Base-by-base conservation (phyloP, 2,888 invertebrate genomes). In the Eupithecia tripunctaria region DNA sequence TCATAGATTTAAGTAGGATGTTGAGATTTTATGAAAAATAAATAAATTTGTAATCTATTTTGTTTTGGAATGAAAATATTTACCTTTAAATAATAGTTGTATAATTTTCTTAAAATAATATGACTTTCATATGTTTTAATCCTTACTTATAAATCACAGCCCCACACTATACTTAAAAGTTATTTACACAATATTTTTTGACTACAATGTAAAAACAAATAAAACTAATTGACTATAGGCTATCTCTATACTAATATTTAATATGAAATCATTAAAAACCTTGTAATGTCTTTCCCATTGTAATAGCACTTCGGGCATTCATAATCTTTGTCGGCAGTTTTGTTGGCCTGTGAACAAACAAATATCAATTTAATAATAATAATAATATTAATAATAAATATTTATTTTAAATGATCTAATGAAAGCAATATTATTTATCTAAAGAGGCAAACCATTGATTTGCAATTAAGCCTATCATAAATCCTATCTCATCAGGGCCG, bases 281-380 rank as follows among this genome's bases (percentile, higher is more conserved):
- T 90, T 32, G 73, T 84, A 18, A 92, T 81, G 77, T 90, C 84
- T 76, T 86, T 90, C 56, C 94, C 94, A 83, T 87, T 91, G 77
- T 84, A 95, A 82, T 95, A 96, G 87, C 97, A 97, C 73, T 95
- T 91, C 4, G 96, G 96, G 82, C 97, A 97, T 72, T 95, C 93
- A 89, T 95, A 97, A 80, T 95, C 95, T 27, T 94, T 87, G 89
- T 97, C 97, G 2, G 96, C 96, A 51, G 91, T 85, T 82, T 96
- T 95, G 88, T 96, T 97, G 0, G 96, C 96, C 95, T 96, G 91
- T 72, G 95, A 95, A 88, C 77, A 79, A 73, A 64, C 2, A 21
- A 32, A 56, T 65, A 71, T 29, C 18, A 18, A 51, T 65, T 64
- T 12, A 60, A 72, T 68, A 66, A 15, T 36, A n/a, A n/a, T n/a